Conservation (phyloP, 2,797 vertebrate genomes). For the Rhinoraja longicauda region DNA sequence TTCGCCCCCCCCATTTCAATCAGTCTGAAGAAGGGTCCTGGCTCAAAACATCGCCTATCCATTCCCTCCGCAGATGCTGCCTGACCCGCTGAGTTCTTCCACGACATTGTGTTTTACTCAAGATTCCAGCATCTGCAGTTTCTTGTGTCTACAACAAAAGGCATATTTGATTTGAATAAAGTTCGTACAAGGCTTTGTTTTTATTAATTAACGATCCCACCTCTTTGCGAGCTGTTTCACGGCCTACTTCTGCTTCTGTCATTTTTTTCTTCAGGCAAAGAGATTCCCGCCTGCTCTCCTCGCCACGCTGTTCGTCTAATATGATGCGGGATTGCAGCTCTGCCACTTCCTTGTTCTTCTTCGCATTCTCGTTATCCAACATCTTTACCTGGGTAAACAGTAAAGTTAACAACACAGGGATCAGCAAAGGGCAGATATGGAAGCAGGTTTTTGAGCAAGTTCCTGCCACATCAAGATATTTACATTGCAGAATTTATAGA, state of each 20-base stretch:
- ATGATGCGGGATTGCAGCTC: slow-evolving; percentile 58
- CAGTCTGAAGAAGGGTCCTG: too few relatives aligned
- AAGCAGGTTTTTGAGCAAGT: neutral
- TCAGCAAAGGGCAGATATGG: neutral
- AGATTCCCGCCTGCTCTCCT: slow-evolving; percentile 56
- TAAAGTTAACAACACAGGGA: neutral
- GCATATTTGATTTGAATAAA: neutral
- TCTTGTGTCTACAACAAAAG: neutral
- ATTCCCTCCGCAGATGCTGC: too few relatives aligned
- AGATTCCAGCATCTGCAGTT: too few relatives aligned
- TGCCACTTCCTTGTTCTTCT: slow-evolving; percentile 56
- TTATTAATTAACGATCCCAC: slow-evolving; percentile 48
- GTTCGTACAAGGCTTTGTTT: neutral
- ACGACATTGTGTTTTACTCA: too few relatives aligned
- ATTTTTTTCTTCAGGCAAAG: slow-evolving; percentile 58
- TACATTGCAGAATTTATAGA: neutral
- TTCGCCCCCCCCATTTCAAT: too few relatives aligned
- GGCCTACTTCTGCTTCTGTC: slow-evolving; percentile 58
- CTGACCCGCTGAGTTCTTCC: too few relatives aligned
- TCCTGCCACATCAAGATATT: neutral
- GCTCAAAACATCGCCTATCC: too few relatives aligned
- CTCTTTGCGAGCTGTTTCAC: slow-evolving; percentile 62
- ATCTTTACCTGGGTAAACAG: slow-evolving; percentile 59
- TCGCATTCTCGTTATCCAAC: slow-evolving; percentile 59
- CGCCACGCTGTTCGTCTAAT: slow-evolving; percentile 59